Base-by-base conservation (phyloP, 2,113 vertebrate genomes). In the Lutjanus erythropterus region DNA sequence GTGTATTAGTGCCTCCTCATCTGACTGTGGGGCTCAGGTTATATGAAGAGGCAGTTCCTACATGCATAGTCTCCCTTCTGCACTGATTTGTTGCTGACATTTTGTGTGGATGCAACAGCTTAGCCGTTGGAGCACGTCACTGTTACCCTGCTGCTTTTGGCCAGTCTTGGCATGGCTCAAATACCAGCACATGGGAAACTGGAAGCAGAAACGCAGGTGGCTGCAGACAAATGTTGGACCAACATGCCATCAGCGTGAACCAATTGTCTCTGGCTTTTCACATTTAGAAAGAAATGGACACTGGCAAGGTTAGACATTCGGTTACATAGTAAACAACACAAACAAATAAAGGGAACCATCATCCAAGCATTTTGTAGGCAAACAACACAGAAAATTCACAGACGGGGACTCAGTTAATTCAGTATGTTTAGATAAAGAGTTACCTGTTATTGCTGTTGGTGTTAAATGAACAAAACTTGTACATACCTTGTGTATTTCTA, bases 151-250 rank as follows among this genome's bases (percentile, higher is more conserved):
- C 76, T 81, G 86, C 71, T 83, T 61, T 76, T 55, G 74, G 79
- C 70, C 61, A 25, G 64, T 42, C 70, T 78, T 52, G 62, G 82
- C 83, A 41, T 49, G 58, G 60, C 68, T 88, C 42, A 85, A 53
- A 83, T 83, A 53, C 70, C 86, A 77, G 74, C 79, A 70, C 84
- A 64, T 42, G 39, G 47, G 47, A 72, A 78, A 50, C 81, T 39
- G 86, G 81, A 69, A 68, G 65, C 81, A 76, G 50, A 61, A 78
- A 74, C 66, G 29, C 89, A 83, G 84, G 81, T 83, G 86, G 75
- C 84, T 56, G 44, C 72, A 50, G 72, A 50, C 75, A 70, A 85
- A 80, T 74, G 78, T 77, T 62, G 58, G 71, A 74, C 33, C 73
- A 71, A 52, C 71, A 19, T 78, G 61, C 58, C 75, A 67, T 25